Evolutionary conservation across 2,797 vertebrate species (phyloP).

Genomic region (Anas capensis): DNA sequence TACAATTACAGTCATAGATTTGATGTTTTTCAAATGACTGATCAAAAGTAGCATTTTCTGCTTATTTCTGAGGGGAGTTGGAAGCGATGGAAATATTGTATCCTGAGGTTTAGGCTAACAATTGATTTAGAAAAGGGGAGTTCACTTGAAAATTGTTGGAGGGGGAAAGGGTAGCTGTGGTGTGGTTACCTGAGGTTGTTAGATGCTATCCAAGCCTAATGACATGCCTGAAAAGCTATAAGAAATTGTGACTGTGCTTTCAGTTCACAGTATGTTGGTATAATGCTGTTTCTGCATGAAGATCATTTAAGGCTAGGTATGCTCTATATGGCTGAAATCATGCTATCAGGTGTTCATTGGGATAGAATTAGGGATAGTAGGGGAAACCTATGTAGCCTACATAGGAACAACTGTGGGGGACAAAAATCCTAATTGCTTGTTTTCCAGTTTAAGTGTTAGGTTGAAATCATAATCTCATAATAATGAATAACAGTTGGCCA

Average conservation of each 20-base stretch:
- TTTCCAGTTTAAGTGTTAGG: background rate
- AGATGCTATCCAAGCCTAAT: background rate
- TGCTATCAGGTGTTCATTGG: fast-evolving
- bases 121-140: background rate
- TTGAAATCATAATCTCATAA: background rate
- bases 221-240: background rate
- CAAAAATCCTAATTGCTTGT: background rate
- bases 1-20: conserved; percentile 25
- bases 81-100: background rate
- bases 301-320: background rate
- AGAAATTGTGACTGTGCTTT: background rate
- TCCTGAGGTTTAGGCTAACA: background rate
- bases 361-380: background rate
- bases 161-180: background rate
- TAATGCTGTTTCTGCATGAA: background rate
- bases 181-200: background rate
- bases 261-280: background rate
- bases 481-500: background rate
- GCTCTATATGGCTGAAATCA: background rate
- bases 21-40: background rate
- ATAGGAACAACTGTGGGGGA: background rate
- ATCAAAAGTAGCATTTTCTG: background rate
- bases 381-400: background rate
- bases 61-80: background rate
- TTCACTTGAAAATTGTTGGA: background rate